Base-by-base conservation (phyloP, 2,113 vertebrate species). In the Aphyosemion australe region DNA sequence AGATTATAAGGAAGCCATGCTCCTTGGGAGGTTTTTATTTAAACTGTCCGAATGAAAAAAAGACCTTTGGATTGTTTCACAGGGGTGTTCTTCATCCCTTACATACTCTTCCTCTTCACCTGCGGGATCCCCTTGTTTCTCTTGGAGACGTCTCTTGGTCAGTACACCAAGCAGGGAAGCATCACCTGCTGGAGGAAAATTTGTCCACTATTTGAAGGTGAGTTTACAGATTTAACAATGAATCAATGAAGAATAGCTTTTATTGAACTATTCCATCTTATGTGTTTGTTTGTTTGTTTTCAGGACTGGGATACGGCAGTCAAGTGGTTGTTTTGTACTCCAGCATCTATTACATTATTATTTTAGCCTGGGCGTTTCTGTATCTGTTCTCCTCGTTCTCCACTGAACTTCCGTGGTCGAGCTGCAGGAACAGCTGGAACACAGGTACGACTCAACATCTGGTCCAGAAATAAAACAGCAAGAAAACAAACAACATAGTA, bases 341-440 rank as follows among this genome's bases (percentile, higher is more conserved):
- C 67, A 90, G 90, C 66, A 88, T 90, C 61, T 93, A 93, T 71
- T 99, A 99, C 87, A 96, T 98, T 74, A 32, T 99, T 19, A 97
- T 99, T 75, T 90, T 98, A 91, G 96, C 97, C 72, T 99, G 97
- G 97, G 95, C 96, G 49, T 94, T 97, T 87, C 94, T 98, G 87
- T 99, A 98, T 92, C 94, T 99, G 81, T 98, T 97, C 87, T 95
- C 92, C 69, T 97, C 94, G 0, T 97, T 99, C 84, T 94, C 85
- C 68, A 56, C 90, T 0, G 88, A 95, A 76, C 91, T 98, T 9
- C 96, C 96, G 0, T 99, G 96, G 96, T 91, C 94, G 9, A 96
- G 81, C 77, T 98, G 97, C 68, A 85, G 77, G 78, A 95, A 99
- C 0, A 89, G 87, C 54, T 99, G 97, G 96, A 98, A 99, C 77